Evolutionary conservation across 2,888 invertebrate genomes (phyloP).

Genomic region (Heliconius erato): DNA sequence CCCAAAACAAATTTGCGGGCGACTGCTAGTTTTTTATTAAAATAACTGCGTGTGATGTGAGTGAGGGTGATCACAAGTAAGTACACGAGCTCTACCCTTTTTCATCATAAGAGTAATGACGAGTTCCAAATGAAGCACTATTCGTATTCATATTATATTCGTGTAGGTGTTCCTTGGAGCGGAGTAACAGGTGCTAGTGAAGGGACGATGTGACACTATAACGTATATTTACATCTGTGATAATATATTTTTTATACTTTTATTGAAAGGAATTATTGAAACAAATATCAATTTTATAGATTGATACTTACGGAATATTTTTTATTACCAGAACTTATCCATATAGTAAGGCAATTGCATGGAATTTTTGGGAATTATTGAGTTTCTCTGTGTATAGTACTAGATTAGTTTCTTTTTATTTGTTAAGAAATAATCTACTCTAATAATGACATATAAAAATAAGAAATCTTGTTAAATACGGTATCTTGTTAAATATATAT

Average conservation of each 20-base stretch:
- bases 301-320: no score
- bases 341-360: not conserved
- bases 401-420: no score
- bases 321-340: no score
- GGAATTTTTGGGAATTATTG: not conserved
- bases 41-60: not conserved
- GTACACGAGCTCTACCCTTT: not conserved
- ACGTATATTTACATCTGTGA: not conserved
- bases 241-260: not conserved
- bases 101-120: not conserved
- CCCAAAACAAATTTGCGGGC: no score
- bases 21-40: no score
- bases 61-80: not conserved
- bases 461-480: no score
- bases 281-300: no score
- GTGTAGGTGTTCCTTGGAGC: not conserved
- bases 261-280: no score
- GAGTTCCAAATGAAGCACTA: conserved; percentile 6
- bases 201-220: not conserved
- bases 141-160: not conserved
- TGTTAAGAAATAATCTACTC: no score
- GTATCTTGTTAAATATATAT: no score
- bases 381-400: not conserved
- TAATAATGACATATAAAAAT: no score
- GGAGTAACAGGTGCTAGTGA: conserved; percentile 26